Percentiles rank a stretch among this genome's conserved stretches.
Conservation (phyloP, 1,140 invertebrate species). For the Pogonognathellus flavescens region DNA sequence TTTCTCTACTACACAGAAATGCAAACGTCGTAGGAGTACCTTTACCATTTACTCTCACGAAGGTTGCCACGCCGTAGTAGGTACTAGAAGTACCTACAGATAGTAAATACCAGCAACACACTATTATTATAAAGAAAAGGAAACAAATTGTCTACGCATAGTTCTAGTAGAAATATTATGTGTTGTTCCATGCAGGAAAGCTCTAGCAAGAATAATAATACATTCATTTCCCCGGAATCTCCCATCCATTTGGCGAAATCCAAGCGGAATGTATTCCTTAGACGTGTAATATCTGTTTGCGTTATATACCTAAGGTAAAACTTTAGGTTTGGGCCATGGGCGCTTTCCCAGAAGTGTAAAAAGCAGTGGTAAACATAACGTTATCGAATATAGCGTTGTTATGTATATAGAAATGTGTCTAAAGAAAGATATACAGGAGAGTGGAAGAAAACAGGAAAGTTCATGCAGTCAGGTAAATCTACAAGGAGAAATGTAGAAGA, state of each 20-base stretch:
- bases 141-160: background rate
- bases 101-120: too few relatives aligned
- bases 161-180: background rate
- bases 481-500: constrained; percentile 18
- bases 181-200: constrained; percentile 23
- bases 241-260: constrained; percentile 37
- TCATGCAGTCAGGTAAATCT: constrained; percentile 1
- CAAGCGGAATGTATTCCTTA: background rate
- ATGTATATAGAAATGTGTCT: background rate
- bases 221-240: constrained; percentile 41
- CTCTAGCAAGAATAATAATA: constrained; percentile 39
- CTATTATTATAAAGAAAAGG: too few relatives aligned
- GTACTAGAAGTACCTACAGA: too few relatives aligned
- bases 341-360: constrained; percentile 3
- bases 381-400: too few relatives aligned
- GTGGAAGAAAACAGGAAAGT: background rate
- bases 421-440: background rate
- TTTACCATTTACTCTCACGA: too few relatives aligned
- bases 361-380: background rate
- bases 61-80: too few relatives aligned
- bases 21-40: too few relatives aligned
- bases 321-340: background rate
- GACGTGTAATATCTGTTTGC: too few relatives aligned
- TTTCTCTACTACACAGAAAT: too few relatives aligned
- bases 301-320: too few relatives aligned